Base-by-base conservation (phyloP, 2,113 vertebrate species). In the Grammomys dolichurus region DNA sequence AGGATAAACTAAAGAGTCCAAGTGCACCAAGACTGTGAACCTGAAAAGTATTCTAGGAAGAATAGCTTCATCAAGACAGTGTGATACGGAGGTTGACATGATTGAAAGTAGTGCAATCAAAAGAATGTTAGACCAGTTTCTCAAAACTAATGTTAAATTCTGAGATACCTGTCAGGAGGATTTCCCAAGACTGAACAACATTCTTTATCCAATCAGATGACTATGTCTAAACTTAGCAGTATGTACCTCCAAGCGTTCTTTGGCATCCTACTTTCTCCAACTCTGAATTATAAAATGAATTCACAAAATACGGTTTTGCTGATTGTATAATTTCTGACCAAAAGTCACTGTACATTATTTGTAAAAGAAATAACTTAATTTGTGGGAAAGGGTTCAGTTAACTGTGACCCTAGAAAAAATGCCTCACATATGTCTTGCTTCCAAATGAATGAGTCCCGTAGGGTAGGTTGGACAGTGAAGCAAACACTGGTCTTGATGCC, bases 361-460 rank as follows among this genome's bases (percentile, higher is more conserved):
- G 99, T 99, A 96, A 98, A 99, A 76, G 99, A 99, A 96, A 98
- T 99, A 90, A 96, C 97, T 17, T 98, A 98, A 36, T 98, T 99
- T 82, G 99, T 99, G 93, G 98, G 98, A 91, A 98, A 98, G 90
- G 98, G 99, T 96, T 98, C 99, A 95, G 19, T 22, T 48, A 87
- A 20, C 51, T 24, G 46, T 87, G 67, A 72, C 67, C 46, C 65
- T 56, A 87, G 86, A 26, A 87, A 97, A 99, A 99, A 4, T 22
- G 43, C 28, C 84, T 86, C 60, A 48, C 84, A 46, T 92, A 98
- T 98, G 54, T 99, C 99, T 48, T 99, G 98, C 85, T 99, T 99
- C 95, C 99, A 99, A 95, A 98, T 99, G 98, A 99, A 99, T 16
- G 99, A 99, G 98, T 99, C 99, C 13, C 99, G 99, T 99, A 99